Evolutionary conservation across 2,888 invertebrate genomes (phyloP).

Genomic region (Tubiluchus corallicola): DNA sequence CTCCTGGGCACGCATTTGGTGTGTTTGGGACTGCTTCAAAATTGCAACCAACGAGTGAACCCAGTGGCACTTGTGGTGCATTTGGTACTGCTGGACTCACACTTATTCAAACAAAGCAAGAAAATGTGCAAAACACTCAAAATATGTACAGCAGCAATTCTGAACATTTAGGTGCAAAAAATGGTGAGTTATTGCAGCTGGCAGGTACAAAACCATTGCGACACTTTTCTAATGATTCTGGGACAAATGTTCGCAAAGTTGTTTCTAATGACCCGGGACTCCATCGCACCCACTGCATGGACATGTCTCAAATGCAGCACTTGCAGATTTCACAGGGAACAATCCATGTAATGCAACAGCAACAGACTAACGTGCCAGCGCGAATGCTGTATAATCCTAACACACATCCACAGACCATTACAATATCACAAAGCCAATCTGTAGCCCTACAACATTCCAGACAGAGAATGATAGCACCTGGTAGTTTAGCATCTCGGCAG

Average conservation of each 20-base stretch:
- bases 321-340: slow-evolving; percentile 17
- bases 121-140: too few species aligned
- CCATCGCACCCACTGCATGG: slow-evolving; percentile 20
- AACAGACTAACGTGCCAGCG: slow-evolving; percentile 5
- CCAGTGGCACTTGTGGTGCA: background rate
- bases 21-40: background rate
- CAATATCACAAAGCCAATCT: too few species aligned
- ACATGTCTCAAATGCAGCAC: slow-evolving; percentile 23
- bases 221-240: slow-evolving; percentile 25
- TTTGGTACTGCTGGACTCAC: background rate
- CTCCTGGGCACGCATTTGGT: background rate
- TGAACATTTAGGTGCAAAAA: slow-evolving; percentile 12
- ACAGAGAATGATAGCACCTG: background rate
- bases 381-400: background rate
- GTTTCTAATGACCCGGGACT: background rate
- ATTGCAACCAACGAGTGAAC: too few species aligned
- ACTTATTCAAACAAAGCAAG: background rate
- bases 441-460: too few species aligned
- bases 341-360: slow-evolving; percentile 11
- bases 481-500: background rate
- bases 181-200: slow-evolving; percentile 15
- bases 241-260: too few species aligned
- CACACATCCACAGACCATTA: background rate
- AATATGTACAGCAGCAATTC: too few species aligned
- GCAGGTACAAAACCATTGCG: slow-evolving; percentile 24